Percentiles rank a stretch among this genome's conserved stretches.
Evolutionary conservation across 2,888 invertebrate species (phyloP).

Genomic region (Lepidochrysops patricia): DNA sequence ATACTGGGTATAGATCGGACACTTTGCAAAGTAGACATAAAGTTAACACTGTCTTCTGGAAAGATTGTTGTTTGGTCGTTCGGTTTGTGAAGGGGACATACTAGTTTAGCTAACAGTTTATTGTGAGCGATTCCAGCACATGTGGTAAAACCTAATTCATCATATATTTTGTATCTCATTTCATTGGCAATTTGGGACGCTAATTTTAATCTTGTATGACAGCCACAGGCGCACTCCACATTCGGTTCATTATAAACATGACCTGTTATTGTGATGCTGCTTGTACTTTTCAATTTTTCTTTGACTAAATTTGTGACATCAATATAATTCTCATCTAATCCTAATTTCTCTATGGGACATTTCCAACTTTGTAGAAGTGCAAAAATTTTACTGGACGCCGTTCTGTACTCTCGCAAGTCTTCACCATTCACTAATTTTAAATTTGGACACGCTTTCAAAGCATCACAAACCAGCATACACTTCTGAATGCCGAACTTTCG

Average conservation of each 20-base stretch:
- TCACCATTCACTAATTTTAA: slow-evolving; percentile 87
- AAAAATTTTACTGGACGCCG: slow-evolving; percentile 84
- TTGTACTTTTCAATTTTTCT: slow-evolving; percentile 59
- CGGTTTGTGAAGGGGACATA: slow-evolving; percentile 82
- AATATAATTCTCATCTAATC: slow-evolving; percentile 89
- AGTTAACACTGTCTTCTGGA: slow-evolving; percentile 78
- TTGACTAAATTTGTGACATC: slow-evolving; percentile 83
- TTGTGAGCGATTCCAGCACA: slow-evolving; percentile 90
- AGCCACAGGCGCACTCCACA: slow-evolving; percentile 82
- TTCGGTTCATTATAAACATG: slow-evolving; percentile 73
- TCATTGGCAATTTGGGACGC: slow-evolving; percentile 85
- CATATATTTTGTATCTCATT: slow-evolving; percentile 80
- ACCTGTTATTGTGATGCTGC: slow-evolving; percentile 58
- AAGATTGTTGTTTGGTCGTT: slow-evolving; percentile 87
- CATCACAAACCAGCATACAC: slow-evolving; percentile 85
- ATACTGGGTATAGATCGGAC: slow-evolving; percentile 83
- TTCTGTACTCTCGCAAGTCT: slow-evolving; percentile 86
- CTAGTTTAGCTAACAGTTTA: slow-evolving; percentile 87
- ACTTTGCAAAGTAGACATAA: slow-evolving; percentile 78
- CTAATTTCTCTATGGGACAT: slow-evolving; percentile 84
- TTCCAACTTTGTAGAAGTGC: slow-evolving; percentile 81
- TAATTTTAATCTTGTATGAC: slow-evolving; percentile 78
- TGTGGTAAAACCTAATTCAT: slow-evolving; percentile 82
- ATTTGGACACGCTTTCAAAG: slow-evolving; percentile 81
- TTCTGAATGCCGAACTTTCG: slow-evolving; percentile 84